Percentiles rank a stretch among this genome's conserved stretches.
Evolutionary conservation across 92 coral and sea anemone genomes (phyloP).

Genomic region (Epizoanthus rinbou): DNA sequence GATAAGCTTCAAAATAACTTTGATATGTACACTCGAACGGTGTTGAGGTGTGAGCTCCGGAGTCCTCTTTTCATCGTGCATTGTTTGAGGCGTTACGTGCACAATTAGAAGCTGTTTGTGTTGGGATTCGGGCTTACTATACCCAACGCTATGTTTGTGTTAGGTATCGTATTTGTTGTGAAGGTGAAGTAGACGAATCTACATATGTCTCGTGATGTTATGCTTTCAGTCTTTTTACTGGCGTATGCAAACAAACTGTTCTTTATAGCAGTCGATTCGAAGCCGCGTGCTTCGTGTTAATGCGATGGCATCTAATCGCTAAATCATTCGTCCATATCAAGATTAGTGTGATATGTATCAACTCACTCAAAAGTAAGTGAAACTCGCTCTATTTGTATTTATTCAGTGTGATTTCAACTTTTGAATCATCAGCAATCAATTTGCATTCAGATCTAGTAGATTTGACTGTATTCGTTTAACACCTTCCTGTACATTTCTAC

Average conservation of each 20-base stretch:
- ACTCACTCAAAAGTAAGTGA: slow-evolving; percentile 34
- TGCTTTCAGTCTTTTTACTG: slow-evolving; percentile 1
- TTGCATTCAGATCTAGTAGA: slow-evolving; percentile 17
- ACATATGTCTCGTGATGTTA: slow-evolving; percentile 28
- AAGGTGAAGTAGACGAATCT: slow-evolving; percentile 12
- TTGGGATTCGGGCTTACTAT: slow-evolving; percentile 9
- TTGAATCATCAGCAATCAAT: slow-evolving; percentile 8
- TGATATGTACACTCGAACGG: background rate
- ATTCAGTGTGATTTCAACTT: background rate
- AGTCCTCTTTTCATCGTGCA: slow-evolving; percentile 29
- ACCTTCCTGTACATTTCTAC: slow-evolving; percentile 20
- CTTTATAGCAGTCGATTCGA: slow-evolving; percentile 1
- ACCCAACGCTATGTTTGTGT: slow-evolving; percentile 25
- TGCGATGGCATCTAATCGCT: slow-evolving; percentile 16
- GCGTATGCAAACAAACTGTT: slow-evolving; percentile 29
- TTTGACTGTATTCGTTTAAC: slow-evolving; percentile 28
- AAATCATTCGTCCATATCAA: slow-evolving; percentile 39
- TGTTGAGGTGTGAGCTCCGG: background rate
- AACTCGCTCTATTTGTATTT: background rate
- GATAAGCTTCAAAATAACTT: slow-evolving; percentile 19
- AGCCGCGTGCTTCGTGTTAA: slow-evolving; percentile 36
- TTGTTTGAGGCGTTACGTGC: slow-evolving; percentile 31
- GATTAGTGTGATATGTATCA: slow-evolving; percentile 41
- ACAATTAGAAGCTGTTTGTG: slow-evolving; percentile 36
- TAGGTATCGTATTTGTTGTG: slow-evolving; percentile 24